Evolutionary conservation across 2,888 invertebrate genomes (phyloP).

Genomic region (Serrognathus titanus): DNA sequence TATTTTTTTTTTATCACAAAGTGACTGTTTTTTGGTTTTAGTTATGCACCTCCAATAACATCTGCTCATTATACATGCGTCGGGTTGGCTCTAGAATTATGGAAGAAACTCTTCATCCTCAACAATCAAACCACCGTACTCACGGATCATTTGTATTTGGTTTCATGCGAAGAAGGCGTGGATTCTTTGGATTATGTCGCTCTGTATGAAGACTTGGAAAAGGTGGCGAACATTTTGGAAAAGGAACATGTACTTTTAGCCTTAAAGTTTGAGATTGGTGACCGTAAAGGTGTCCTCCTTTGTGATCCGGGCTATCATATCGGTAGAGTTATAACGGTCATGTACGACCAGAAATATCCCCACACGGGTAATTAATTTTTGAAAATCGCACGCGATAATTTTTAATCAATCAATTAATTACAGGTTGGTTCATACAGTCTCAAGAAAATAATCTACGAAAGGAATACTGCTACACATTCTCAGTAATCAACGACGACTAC

Average conservation of each 20-base stretch:
- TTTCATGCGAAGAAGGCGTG: constrained; percentile 86
- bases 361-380: constrained; percentile 63
- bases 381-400: background rate
- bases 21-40: constrained; percentile 21
- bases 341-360: constrained; percentile 80
- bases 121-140: constrained; percentile 67
- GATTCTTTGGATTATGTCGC: constrained; percentile 60
- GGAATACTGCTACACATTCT: constrained; percentile 79
- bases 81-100: constrained; percentile 78
- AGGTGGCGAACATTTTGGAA: constrained; percentile 60
- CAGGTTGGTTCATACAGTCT: constrained; percentile 81
- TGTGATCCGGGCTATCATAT: constrained; percentile 92
- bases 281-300: constrained; percentile 72
- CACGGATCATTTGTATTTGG: constrained; percentile 64
- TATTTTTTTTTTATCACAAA: background rate
- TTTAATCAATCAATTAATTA: constrained; percentile 17
- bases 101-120: constrained; percentile 60
- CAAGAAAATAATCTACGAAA: constrained; percentile 73
- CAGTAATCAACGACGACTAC: constrained; percentile 66
- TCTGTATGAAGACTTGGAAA: constrained; percentile 55
- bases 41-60: constrained; percentile 74
- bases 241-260: constrained; percentile 87
- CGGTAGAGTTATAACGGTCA: constrained; percentile 78
- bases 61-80: constrained; percentile 83
- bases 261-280: constrained; percentile 68